These are phyloP conservation scores for Apodemia duryi DNA, from an alignment of 2,888 invertebrate species.

Conservation along the genomic window DNA sequence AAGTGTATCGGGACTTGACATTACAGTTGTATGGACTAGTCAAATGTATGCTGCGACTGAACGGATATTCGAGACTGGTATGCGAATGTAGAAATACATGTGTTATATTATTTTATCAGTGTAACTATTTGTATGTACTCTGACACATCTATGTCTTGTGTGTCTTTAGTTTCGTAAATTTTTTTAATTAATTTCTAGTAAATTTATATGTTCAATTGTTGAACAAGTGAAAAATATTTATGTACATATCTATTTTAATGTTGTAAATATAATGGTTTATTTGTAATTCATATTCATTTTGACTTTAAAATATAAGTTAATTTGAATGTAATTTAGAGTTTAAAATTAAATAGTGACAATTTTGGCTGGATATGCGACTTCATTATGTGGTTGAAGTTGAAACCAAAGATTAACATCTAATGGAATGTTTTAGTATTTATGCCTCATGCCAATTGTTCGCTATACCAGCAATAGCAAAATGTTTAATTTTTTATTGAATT, in stretches of 20 bases:
- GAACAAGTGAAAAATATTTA: slow-evolving; percentile 56
- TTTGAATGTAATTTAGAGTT: background rate
- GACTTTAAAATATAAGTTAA: slow-evolving; percentile 31
- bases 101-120: background rate
- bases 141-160: background rate
- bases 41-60: slow-evolving; percentile 5
- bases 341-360: slow-evolving; percentile 20
- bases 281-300: slow-evolving; percentile 47
- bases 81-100: background rate
- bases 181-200: slow-evolving; percentile 27
- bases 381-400: slow-evolving; percentile 47
- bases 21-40: slow-evolving; percentile 6
- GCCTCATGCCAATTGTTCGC: slow-evolving; percentile 5
- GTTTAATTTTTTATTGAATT: background rate
- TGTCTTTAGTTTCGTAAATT: background rate
- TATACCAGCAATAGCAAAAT: background rate
- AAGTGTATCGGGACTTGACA: slow-evolving; percentile 5
- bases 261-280: slow-evolving; percentile 75
- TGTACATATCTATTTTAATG: slow-evolving; percentile 68
- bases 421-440: background rate
- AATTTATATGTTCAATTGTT: slow-evolving; percentile 41
- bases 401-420: slow-evolving; percentile 12
- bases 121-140: slow-evolving; percentile 9
- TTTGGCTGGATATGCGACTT: slow-evolving; percentile 32
- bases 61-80: background rate